A percentile compares a stretch with the other conserved stretches of the same genome.
Evolutionary conservation across 2,113 vertebrate genomes (phyloP).

Genomic region (Platysteira castanea): DNA sequence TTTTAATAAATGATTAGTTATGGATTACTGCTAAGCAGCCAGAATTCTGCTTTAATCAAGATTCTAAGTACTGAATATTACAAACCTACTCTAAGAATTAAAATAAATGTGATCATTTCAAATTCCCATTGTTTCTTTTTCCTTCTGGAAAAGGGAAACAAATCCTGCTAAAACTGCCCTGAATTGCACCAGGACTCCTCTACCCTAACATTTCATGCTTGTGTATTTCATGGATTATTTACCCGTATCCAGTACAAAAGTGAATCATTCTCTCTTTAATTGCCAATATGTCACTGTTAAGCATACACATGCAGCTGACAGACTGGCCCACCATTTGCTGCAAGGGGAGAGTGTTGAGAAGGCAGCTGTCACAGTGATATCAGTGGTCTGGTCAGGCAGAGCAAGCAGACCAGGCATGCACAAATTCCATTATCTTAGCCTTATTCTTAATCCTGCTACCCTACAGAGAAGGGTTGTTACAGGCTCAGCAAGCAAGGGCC

Average conservation of each 20-base stretch:
- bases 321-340: conserved; percentile 49
- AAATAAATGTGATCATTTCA: background rate
- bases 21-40: background rate
- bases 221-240: conserved; percentile 57
- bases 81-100: background rate
- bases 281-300: conserved; percentile 57
- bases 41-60: background rate
- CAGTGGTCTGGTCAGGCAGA: conserved; percentile 42
- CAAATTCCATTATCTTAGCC: conserved; percentile 67
- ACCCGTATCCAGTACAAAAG: background rate
- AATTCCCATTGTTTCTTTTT: background rate
- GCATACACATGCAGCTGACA: conserved; percentile 32
- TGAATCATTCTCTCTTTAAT: conserved; percentile 62
- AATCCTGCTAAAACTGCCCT: background rate
- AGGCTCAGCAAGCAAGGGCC: background rate
- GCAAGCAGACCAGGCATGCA: conserved; percentile 42
- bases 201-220: background rate
- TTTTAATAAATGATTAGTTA: background rate
- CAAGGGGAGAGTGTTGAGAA: background rate
- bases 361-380: conserved; percentile 62
- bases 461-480: conserved; percentile 41
- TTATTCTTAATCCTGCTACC: conserved; percentile 60
- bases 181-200: background rate
- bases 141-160: background rate
- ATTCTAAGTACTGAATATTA: background rate